A percentile compares a stretch with the other conserved stretches of the same genome.
phyloP scores from a whole-genome alignment of 2,113 vertebrate genomes.

The Ranitomeya variabilis region DNA sequence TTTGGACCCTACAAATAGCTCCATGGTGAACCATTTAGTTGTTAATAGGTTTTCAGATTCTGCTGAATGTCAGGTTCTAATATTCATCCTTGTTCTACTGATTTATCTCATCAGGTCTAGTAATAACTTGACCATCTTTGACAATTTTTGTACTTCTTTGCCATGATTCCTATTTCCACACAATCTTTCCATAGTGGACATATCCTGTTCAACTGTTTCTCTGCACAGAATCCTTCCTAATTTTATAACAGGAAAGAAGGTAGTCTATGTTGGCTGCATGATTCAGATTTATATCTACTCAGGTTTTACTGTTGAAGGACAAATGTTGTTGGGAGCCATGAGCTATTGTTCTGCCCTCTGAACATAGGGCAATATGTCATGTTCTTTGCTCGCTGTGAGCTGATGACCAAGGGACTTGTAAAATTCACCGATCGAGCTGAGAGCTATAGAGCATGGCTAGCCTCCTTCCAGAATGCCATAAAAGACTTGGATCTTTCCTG shows the following conservation, averaged over 20 bases:
- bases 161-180: conserved; percentile 12
- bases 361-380: no score
- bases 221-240: not conserved
- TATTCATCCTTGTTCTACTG: not conserved
- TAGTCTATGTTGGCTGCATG: not conserved
- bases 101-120: not conserved
- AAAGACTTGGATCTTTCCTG: no score
- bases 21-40: not conserved
- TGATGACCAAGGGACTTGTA: no score
- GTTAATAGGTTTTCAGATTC: not conserved
- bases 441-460: no score
- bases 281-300: not conserved
- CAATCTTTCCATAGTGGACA: not conserved
- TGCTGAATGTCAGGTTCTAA: not conserved
- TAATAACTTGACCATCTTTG: not conserved
- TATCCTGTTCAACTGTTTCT: not conserved
- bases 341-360: not conserved
- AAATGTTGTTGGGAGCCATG: not conserved
- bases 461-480: no score
- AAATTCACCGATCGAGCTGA: no score
- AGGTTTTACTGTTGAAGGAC: not conserved
- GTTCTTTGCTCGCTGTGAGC: no score
- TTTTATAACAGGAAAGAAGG: not conserved
- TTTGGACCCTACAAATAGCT: not conserved
- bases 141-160: not conserved